Percentiles rank a stretch among this genome's conserved stretches.
These are phyloP conservation scores for Rambutsinella grinnellia DNA, from an alignment of 2,888 invertebrate species.

Conservation along the genomic window DNA sequence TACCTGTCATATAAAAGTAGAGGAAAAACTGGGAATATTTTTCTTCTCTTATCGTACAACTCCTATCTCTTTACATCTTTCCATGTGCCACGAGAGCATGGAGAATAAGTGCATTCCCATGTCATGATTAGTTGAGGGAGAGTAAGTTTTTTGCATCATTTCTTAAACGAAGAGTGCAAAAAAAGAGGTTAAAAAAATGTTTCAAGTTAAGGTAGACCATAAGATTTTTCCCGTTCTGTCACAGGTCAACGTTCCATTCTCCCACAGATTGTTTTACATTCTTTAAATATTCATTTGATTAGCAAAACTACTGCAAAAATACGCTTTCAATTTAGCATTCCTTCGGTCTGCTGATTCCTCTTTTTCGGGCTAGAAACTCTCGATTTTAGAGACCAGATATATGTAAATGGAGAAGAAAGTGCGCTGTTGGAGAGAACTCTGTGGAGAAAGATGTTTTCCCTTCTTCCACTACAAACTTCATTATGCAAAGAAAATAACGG, in stretches of 20 bases:
- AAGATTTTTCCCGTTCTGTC: background rate
- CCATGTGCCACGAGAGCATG: background rate
- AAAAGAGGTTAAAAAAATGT: slow-evolving; percentile 9
- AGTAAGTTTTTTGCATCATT: slow-evolving; percentile 26
- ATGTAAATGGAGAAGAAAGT: background rate
- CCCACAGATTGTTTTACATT: background rate
- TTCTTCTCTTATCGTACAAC: background rate
- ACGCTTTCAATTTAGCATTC: background rate
- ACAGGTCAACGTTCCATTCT: background rate
- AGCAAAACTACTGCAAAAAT: background rate
- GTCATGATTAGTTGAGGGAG: slow-evolving; percentile 44
- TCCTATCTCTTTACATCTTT: background rate
- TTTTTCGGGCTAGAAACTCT: background rate
- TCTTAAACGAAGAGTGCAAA: background rate
- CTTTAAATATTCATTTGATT: background rate
- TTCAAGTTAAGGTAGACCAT: background rate
- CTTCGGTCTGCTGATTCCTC: background rate
- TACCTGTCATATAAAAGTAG: background rate
- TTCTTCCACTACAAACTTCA: slow-evolving; percentile 26
- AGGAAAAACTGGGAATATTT: background rate
- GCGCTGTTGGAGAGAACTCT: background rate
- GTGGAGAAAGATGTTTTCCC: slow-evolving; percentile 15
- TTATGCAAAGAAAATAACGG: slow-evolving; percentile 34
- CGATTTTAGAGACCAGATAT: background rate
- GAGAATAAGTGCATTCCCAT: slow-evolving; percentile 46